These are phyloP conservation scores for Melanerpes aurifrons DNA, from an alignment of 2,113 vertebrate genomes.

Conservation along the genomic window DNA sequence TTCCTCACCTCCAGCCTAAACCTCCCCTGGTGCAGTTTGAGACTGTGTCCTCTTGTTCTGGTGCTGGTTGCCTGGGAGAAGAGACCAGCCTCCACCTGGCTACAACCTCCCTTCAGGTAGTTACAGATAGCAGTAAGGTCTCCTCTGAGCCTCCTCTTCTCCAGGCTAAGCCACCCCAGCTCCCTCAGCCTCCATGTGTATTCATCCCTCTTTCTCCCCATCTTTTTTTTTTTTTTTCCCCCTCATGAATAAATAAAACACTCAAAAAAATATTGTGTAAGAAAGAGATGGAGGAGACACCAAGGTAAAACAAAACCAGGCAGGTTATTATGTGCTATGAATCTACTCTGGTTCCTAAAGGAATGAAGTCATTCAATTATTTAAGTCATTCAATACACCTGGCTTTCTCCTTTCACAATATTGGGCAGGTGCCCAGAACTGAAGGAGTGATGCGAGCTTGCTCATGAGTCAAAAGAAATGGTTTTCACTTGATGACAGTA, in stretches of 20 bases:
- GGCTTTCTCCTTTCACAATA: slow-evolving; percentile 5
- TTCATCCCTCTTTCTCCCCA: too few species aligned
- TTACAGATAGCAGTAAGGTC: too few species aligned
- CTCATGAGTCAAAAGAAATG: slow-evolving; percentile 1
- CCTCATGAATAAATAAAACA: background rate
- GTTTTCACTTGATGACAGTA: background rate
- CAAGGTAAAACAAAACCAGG: background rate
- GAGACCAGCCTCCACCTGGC: too few species aligned
- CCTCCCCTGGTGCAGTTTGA: too few species aligned
- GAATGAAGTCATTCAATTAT: background rate
- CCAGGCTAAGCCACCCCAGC: too few species aligned
- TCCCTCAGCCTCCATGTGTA: too few species aligned
- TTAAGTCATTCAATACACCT: background rate
- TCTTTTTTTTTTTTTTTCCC: too few species aligned
- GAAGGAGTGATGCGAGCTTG: background rate
- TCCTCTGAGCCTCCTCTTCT: too few species aligned
- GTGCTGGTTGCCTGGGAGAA: too few species aligned
- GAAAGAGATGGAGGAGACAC: background rate
- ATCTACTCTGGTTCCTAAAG: background rate
- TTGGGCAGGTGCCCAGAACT: slow-evolving; percentile 35
- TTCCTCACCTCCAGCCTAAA: too few species aligned
- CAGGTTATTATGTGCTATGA: background rate
- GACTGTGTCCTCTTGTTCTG: too few species aligned
- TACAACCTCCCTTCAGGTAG: too few species aligned
- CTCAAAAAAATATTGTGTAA: background rate